These are phyloP conservation scores for Lysiphlebus fabarum DNA, from an alignment of 1,140 invertebrate species.

Conservation along the genomic window DNA sequence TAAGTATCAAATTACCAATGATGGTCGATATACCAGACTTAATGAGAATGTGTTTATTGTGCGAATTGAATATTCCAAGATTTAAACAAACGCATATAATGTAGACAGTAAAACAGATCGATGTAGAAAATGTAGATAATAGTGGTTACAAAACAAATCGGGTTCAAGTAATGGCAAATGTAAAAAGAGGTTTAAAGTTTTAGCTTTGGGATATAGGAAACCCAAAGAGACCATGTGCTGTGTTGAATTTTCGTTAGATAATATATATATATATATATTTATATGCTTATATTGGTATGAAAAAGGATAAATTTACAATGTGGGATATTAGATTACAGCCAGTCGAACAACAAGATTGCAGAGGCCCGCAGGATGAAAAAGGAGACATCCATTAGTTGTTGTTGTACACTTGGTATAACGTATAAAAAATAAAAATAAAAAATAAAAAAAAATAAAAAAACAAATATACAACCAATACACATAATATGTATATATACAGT, in stretches of 20 bases:
- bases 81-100: no score
- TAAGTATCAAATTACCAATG: no score
- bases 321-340: constrained; percentile 18
- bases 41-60: neutral
- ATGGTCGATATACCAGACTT: no score
- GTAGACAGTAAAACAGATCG: neutral
- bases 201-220: no score
- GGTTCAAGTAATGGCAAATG: constrained; percentile 11
- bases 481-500: no score
- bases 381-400: constrained; percentile 17
- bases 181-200: neutral
- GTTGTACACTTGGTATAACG: neutral
- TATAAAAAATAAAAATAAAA: no score
- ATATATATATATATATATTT: no score
- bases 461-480: neutral
- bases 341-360: constrained; percentile 21
- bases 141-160: constrained; percentile 14
- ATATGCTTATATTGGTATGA: neutral
- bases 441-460: no score
- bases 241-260: no score
- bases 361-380: constrained; percentile 6
- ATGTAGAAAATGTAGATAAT: neutral
- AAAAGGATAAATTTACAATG: constrained; percentile 1
- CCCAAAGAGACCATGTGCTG: no score
- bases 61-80: neutral